These are phyloP conservation scores for Apodemus agrarius DNA, from an alignment of 2,797 vertebrate genomes.

Conservation along the genomic window DNA sequence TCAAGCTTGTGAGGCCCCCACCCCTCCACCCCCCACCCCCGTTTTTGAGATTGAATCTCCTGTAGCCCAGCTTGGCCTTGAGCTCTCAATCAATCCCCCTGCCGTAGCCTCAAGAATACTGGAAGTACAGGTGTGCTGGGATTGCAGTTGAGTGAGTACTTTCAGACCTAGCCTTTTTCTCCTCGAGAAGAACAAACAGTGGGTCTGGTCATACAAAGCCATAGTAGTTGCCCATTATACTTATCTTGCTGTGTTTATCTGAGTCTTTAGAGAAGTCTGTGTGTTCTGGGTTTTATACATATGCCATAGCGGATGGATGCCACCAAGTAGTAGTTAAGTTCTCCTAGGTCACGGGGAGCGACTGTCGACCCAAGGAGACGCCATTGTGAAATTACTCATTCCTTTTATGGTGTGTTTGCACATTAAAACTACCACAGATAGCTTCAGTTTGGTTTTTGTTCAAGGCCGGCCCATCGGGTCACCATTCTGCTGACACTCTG, in stretches of 20 bases:
- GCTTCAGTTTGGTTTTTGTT: not conserved
- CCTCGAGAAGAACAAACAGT: not conserved
- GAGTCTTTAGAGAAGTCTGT: not conserved
- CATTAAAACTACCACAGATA: not conserved
- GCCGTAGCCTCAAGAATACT: not conserved
- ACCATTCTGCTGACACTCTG: fast-evolving
- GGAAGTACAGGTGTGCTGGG: not conserved
- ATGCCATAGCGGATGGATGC: not conserved
- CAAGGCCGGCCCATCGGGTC: not conserved
- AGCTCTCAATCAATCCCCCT: no score
- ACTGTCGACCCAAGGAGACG: not conserved
- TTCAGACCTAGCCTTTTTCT: not conserved
- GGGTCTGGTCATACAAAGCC: not conserved
- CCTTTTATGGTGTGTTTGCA: not conserved
- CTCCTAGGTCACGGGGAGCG: not conserved
- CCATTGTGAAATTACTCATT: not conserved
- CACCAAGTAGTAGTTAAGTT: not conserved
- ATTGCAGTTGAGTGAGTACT: not conserved
- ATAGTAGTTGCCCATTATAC: not conserved
- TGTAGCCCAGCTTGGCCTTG: not conserved
- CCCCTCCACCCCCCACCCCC: fast-evolving
- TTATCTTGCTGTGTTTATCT: not conserved
- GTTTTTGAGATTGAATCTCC: not conserved
- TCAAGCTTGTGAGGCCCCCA: not conserved
- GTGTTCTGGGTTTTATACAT: not conserved